Base-by-base conservation (phyloP, 1,140 invertebrate genomes). In the Amyelois transitella region DNA sequence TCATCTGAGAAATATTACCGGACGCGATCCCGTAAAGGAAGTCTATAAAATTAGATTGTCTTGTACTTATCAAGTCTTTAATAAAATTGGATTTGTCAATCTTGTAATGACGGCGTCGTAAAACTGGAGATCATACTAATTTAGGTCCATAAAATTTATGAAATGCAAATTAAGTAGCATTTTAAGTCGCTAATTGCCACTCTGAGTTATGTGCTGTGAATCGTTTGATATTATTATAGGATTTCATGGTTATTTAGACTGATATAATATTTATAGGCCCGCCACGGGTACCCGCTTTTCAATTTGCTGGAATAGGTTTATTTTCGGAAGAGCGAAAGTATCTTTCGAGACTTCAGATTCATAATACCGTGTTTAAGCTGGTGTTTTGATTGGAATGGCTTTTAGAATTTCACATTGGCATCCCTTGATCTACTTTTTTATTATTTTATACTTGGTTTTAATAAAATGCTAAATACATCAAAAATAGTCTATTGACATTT, bases 61-160 rank as follows among this genome's bases (percentile, higher is more conserved):
- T 45, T 44, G 12, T n/a, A 44, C 19, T 44, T 53, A 44, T 44
- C 19, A 53, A 53, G 8, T 44, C 45, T 21, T 22, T 24, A 21
- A 21, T 45, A 20, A 53, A 53, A 53, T 53, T 53, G 38, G 28
- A 53, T 24, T 44, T 18, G 20, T 8, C 45, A 48, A 48, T 48
- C 45, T 48, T 48, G 20, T 21, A 48, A 48, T 48, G 20, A 48
- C 21, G 45, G 45, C 21, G 19, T 48, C 45, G 20, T 48, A 48
- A 48, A 48, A 48, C n/a, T 5, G 45, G 20, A 48, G 45, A 45
- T 48, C 12, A 48, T 7, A 48, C 18, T 48, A 48, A 48, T 48
- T 48, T 38, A 12, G 2, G 32, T 38, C 32, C n/a, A 38, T 38
- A 38, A 38, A 38, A 14, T 14, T 38, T 12, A 38, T 38, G 32